Percentiles rank a stretch among this genome's conserved stretches.
Conservation (phyloP, 92 coral and sea anemone genomes). For the Parazoanthus swiftii region DNA sequence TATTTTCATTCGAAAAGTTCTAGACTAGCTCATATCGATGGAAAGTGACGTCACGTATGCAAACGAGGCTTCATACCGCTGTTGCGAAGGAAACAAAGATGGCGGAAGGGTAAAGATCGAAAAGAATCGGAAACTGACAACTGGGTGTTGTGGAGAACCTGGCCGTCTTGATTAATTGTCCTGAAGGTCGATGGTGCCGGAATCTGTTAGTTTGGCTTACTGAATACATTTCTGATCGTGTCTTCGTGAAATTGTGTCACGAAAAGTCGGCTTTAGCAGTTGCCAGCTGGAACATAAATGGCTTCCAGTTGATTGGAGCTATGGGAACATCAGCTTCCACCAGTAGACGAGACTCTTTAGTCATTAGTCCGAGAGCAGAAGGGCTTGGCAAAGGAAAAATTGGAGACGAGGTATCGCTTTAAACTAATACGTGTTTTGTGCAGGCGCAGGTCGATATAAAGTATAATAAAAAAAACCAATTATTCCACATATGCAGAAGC, state of each 20-base stretch:
- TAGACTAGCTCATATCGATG: too few relatives aligned
- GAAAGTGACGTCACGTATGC: not conserved
- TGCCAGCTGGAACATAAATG: not conserved
- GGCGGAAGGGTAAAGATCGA: not conserved
- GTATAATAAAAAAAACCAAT: too few relatives aligned
- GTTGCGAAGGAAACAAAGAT: constrained; percentile 46
- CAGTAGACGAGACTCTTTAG: constrained; percentile 41
- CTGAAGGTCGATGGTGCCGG: not conserved
- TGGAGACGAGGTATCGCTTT: constrained; percentile 37
- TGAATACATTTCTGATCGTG: not conserved
- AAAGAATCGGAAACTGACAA: too few relatives aligned
- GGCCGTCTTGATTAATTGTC: not conserved
- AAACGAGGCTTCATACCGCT: constrained; percentile 29
- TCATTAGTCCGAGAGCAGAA: constrained; percentile 78
- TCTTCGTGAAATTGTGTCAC: not conserved
- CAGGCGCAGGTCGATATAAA: too few relatives aligned
- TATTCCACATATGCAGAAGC: too few relatives aligned
- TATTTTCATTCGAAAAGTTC: too few relatives aligned
- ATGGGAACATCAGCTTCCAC: constrained; percentile 60
- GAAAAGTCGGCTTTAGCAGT: not conserved
- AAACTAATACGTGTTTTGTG: too few relatives aligned
- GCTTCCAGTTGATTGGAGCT: not conserved
- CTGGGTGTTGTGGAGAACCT: too few relatives aligned
- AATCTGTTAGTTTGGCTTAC: too few relatives aligned
- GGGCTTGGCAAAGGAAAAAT: constrained; percentile 61